Base-by-base conservation (phyloP, 2,888 invertebrate species). In the Ochropleura plecta region DNA sequence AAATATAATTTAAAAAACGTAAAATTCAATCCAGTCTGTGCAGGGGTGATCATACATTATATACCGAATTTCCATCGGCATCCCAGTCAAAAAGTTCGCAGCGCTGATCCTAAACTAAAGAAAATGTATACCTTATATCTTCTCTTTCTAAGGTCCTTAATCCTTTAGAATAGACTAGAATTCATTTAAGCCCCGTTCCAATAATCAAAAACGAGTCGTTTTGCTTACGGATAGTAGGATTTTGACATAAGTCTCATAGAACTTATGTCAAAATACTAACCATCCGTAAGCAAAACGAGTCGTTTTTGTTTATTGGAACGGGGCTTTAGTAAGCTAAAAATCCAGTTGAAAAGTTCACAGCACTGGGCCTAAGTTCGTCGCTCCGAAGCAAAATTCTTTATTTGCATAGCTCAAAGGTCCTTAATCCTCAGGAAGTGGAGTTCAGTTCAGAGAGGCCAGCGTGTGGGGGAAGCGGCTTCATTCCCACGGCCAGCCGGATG, bases 401-500 rank as follows among this genome's bases (percentile, higher is more conserved):
- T 82, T 79, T 59, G 68, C 68, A 83, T 78, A 79, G 77, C 77
- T 73, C 74, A 73, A 44, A 75, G 69, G 80, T 74, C 73, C 69
- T 76, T 78, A 74, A 83, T 86, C 78, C 74, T 72, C 72, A 76
- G 78, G 87, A 81, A 75, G 60, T 76, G 79, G 78, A 81, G 89
- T 70, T 63, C 80, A 79, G 79, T 84, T 69, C 69, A 80, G 81
- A 81, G 86, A 85, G 82, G 77, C 78, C 82, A 76, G 44, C 44
- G 78, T 60, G 86, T 80, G 81, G 88, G 89, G 89, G 91, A 91
- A 89, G 89, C 91, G 90, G 46, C 67, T 87, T 88, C 92, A 94
- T 95, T 95, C 95, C 94, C 95, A 95, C 94, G 93, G 86, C 85
- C 86, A 80, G 89, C 83, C 95, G 95, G 95, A 95, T 94, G 94